These are phyloP conservation scores for Chloroclysta siterata DNA, from an alignment of 2,888 invertebrate genomes.

Conservation along the genomic window DNA sequence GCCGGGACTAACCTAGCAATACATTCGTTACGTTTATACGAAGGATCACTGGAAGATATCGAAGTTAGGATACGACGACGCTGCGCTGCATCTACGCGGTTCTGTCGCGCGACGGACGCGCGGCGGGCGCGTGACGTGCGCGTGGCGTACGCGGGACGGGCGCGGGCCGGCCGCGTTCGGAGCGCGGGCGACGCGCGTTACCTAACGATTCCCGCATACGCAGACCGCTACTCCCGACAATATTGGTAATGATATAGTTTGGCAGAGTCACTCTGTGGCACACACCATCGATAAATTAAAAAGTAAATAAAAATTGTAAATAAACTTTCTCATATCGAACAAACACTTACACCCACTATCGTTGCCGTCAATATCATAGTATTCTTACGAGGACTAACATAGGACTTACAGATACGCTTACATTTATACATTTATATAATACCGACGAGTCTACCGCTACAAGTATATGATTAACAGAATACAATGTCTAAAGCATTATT, in stretches of 20 bases:
- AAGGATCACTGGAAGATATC: constrained; percentile 83
- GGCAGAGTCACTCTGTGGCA: constrained; percentile 86
- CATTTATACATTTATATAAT: constrained; percentile 76
- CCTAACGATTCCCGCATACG: constrained; percentile 38
- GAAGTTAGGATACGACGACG: constrained; percentile 60
- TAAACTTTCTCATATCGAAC: constrained; percentile 82
- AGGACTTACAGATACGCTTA: constrained; percentile 77
- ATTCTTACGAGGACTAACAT: constrained; percentile 76
- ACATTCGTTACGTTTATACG: constrained; percentile 71
- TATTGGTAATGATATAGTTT: constrained; percentile 84
- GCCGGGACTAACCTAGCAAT: constrained; percentile 73
- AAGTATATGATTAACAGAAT: constrained; percentile 85
- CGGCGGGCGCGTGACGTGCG: constrained; percentile 39
- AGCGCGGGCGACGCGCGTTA: constrained; percentile 50
- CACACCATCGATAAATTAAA: constrained; percentile 84
- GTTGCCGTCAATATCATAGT: constrained; percentile 82
- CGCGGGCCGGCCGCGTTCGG: constrained; percentile 42
- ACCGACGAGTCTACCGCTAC: constrained; percentile 81
- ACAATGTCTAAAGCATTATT: constrained; percentile 81
- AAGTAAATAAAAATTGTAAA: constrained; percentile 83
- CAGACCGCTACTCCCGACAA: constrained; percentile 55
- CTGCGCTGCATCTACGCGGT: constrained; percentile 53
- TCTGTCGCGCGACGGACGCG: constrained; percentile 42
- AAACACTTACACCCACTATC: constrained; percentile 82
- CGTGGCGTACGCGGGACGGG: constrained; percentile 24